A percentile compares a stretch with the other conserved stretches of the same genome.
phyloP scores from a whole-genome alignment of 2,888 invertebrate genomes.

The Drosophila robusta region DNA sequence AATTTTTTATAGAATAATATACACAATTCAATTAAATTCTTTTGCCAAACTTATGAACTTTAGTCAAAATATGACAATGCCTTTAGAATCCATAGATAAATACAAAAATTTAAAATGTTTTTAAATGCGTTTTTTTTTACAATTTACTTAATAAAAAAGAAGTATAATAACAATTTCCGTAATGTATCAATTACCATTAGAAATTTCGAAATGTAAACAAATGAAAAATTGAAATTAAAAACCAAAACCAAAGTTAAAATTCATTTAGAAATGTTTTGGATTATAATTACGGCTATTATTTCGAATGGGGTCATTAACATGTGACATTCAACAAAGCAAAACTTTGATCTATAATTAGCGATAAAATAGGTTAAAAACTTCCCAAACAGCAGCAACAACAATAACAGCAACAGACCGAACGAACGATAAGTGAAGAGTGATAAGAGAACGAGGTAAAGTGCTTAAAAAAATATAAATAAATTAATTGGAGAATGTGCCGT shows the following conservation, averaged over 20 bases:
- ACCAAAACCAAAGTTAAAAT: conserved; percentile 34
- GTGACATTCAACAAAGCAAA: conserved; percentile 49
- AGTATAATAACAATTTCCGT: neutral
- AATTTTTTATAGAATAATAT: no score
- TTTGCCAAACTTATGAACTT: no score
- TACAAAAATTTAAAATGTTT: neutral
- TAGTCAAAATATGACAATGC: no score
- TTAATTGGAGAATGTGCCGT: conserved; percentile 54
- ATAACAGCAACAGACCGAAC: neutral
- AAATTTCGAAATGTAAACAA: neutral
- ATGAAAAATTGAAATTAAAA: conserved; percentile 8
- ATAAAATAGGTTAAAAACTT: conserved; percentile 67
- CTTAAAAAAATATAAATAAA: conserved; percentile 26
- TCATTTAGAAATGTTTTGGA: conserved; percentile 70
- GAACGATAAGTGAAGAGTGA: conserved; percentile 49
- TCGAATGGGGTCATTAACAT: conserved; percentile 74
- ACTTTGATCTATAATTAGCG: conserved; percentile 64
- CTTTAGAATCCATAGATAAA: no score
- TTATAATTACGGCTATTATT: conserved; percentile 74
- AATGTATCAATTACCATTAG: conserved; percentile 14
- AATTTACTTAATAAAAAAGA: neutral
- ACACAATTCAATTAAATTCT: no score
- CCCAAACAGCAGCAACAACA: conserved; percentile 9
- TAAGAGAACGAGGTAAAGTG: conserved; percentile 54
- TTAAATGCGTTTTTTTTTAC: neutral